A percentile compares a stretch with the other conserved stretches of the same genome.
phyloP scores from a whole-genome alignment of 2,797 vertebrate genomes.

The Ficedula albicollis region DNA sequence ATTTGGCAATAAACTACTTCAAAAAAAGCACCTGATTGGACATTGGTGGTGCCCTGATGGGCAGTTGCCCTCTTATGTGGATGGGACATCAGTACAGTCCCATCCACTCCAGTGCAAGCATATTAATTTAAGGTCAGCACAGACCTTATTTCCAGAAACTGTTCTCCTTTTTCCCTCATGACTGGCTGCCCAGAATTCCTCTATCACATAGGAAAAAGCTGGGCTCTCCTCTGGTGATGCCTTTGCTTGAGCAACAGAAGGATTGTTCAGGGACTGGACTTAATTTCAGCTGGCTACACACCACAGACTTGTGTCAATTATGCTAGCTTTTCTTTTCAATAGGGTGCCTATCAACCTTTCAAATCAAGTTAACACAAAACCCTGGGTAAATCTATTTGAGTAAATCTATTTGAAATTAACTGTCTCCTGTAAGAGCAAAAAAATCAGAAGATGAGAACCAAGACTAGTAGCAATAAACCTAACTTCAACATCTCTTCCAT shows the following conservation, averaged over 20 bases:
- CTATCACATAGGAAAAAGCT: not conserved
- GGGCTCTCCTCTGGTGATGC: not conserved
- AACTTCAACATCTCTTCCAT: not conserved
- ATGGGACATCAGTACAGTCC: not conserved
- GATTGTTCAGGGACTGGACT: not conserved
- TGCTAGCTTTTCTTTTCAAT: not conserved
- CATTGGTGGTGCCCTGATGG: not conserved
- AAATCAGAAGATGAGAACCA: not conserved
- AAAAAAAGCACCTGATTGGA: not conserved
- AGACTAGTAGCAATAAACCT: not conserved
- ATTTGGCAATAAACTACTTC: not conserved
- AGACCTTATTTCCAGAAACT: not conserved
- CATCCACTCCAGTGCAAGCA: not conserved
- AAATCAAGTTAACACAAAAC: not conserved
- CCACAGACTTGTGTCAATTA: not conserved
- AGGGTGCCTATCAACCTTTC: not conserved
- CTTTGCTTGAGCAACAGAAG: not conserved
- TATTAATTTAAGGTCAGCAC: not conserved
- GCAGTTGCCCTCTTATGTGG: not conserved
- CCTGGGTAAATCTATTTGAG: not conserved
- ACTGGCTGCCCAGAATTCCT: not conserved
- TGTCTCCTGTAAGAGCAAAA: not conserved
- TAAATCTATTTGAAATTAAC: not conserved
- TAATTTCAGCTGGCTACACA: not conserved
- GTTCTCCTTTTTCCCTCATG: not conserved